Conservation (phyloP, 2,888 invertebrate genomes). For the Ennomos erosarius region DNA sequence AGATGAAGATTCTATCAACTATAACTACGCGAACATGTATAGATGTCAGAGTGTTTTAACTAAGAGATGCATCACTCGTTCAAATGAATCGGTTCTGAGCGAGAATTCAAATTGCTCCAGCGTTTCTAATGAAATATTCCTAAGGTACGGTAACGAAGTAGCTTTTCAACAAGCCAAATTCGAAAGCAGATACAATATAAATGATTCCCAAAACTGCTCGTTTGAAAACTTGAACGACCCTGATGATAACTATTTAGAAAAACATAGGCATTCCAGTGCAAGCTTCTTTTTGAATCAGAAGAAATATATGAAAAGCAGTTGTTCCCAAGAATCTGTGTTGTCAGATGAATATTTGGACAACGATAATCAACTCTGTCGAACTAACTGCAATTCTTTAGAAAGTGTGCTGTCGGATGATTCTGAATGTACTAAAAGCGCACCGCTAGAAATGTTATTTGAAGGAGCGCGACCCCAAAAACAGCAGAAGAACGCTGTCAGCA, state of each 20-base stretch:
- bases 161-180: conserved; percentile 80
- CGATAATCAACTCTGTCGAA: conserved; percentile 86
- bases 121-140: conserved; percentile 81
- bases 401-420: conserved; percentile 93
- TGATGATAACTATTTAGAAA: conserved; percentile 77
- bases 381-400: conserved; percentile 91
- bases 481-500: conserved; percentile 56
- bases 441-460: conserved; percentile 89
- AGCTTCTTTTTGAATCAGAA: conserved; percentile 92
- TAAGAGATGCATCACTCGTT: conserved; percentile 85
- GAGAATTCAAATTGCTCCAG: conserved; percentile 82
- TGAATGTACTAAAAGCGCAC: conserved; percentile 91
- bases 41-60: conserved; percentile 81
- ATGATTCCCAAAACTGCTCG: conserved; percentile 78
- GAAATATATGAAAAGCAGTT: conserved; percentile 85
- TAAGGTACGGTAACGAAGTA: conserved; percentile 79
- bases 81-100: conserved; percentile 82
- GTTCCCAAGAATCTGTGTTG: conserved; percentile 91
- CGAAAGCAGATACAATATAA: conserved; percentile 77
- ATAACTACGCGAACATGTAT: conserved; percentile 66
- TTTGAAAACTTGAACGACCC: conserved; percentile 72
- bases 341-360: conserved; percentile 87
- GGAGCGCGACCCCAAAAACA: conserved; percentile 78
- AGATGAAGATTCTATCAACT: conserved; percentile 77
- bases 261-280: conserved; percentile 89